Base-by-base conservation (phyloP, 2,797 vertebrate genomes). In the Sebastolobus alascanus region DNA sequence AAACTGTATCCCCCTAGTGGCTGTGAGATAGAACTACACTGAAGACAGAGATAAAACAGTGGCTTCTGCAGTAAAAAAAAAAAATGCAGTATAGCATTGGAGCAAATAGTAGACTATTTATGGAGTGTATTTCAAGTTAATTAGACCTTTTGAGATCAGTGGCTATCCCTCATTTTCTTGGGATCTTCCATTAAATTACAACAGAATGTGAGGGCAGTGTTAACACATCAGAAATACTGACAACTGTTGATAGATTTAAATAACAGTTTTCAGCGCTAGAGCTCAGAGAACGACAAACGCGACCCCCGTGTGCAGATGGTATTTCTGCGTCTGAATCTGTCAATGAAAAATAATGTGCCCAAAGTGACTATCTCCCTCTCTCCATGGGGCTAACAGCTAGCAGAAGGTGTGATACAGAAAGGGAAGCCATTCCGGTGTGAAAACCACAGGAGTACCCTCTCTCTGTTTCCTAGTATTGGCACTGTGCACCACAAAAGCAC, bases 391-490 rank as follows among this genome's bases (percentile, higher is more conserved):
- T 88, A 93, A 91, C 89, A 90, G 91, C 87, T 90, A 93, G 88
- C 93, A 95, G 92, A 94, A 94, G 92, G 94, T 92, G 93, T 78
- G 93, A 94, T 85, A 63, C 72, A 87, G 89, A 92, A 76, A 90
- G 92, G 89, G 89, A 95, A 94, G 83, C 90, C 92, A 84, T 91
- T 95, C 91, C 77, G 86, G 92, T 94, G 93, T 90, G 89, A 94
- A 92, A 94, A 92, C 94, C 90, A 90, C 89, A 92, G 90, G 94
- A 87, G 77, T 59, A 83, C 83, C 87, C 87, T 92, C 87, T 77
- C 80, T 87, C 83, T 35, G 84, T 87, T 89, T 88, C 88, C 81
- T 92, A 74, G 20, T 74, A 75, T 87, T 91, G 92, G 87, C 89
- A 88, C 54, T 22, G 67, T 70, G 68, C 69, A 58, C 80, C 73